A percentile compares a stretch with the other conserved stretches of the same genome.
Conservation (phyloP, 2,888 invertebrate genomes). For the Exocentrus adspersus region DNA sequence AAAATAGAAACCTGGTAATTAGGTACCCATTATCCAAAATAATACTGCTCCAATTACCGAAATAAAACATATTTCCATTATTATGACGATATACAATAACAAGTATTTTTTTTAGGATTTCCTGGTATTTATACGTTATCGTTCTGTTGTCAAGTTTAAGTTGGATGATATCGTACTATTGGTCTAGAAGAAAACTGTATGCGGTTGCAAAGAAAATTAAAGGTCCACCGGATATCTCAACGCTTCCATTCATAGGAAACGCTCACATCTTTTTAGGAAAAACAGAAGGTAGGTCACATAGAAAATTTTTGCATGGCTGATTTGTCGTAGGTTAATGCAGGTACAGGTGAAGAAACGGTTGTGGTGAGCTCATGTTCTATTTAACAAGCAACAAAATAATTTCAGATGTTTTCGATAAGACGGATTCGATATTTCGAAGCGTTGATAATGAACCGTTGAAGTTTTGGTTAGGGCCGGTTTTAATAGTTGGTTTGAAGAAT, state of each 20-base stretch:
- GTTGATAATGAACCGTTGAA: conserved; percentile 39
- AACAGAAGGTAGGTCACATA: conserved; percentile 44
- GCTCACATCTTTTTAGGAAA: conserved; percentile 41
- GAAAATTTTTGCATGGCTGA: no score
- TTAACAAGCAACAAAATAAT: not conserved
- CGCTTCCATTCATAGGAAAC: conserved; percentile 46
- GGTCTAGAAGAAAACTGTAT: conserved; percentile 41
- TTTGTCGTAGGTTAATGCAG: no score
- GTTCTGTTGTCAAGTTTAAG: not conserved
- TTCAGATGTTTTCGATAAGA: conserved; percentile 41
- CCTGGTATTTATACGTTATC: not conserved
- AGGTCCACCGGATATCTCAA: conserved; percentile 37
- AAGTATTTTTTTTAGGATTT: conserved; percentile 25
- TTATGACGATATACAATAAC: no score
- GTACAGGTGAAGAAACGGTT: not conserved
- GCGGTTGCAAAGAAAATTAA: conserved; percentile 39
- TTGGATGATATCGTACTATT: conserved; percentile 29
- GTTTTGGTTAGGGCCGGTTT: conserved; percentile 48
- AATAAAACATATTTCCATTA: no score
- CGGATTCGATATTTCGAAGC: conserved; percentile 32
- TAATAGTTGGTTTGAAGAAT: conserved; percentile 43
- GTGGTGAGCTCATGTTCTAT: not conserved
- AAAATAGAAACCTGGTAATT: no score
- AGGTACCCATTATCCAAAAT: no score
- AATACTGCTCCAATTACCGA: no score